A percentile compares a stretch with the other conserved stretches of the same genome.
phyloP scores from a whole-genome alignment of 1,140 invertebrate genomes.

The Drosophila virilis region DNA sequence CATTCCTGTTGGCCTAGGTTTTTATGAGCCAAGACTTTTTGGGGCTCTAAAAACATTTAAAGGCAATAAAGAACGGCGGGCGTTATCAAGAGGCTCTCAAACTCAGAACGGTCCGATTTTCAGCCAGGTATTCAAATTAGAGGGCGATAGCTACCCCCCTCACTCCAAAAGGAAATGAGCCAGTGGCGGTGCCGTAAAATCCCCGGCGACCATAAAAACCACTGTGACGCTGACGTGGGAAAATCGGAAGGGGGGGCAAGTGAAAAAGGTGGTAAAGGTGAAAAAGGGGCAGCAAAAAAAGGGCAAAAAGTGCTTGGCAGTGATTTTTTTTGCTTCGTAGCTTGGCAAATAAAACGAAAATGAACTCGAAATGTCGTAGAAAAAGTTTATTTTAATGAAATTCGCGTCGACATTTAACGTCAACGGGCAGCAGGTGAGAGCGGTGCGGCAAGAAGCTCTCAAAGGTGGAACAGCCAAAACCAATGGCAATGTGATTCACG shows the following conservation, averaged over 20 bases:
- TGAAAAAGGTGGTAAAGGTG: conserved; percentile 5
- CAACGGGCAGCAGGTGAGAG: conserved; percentile 12
- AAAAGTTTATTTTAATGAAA: conserved; percentile 83
- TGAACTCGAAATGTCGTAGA: conserved; percentile 72
- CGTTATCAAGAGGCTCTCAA: conserved; percentile 59
- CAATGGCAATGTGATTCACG: conserved; percentile 10
- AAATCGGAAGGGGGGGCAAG: conserved; percentile 8
- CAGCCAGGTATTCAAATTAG: conserved; percentile 77
- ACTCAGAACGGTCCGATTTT: conserved; percentile 32
- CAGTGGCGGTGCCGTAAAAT: conserved; percentile 72
- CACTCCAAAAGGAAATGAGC: conserved; percentile 69
- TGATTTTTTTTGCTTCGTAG: conserved; percentile 57
- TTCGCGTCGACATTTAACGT: conserved; percentile 79
- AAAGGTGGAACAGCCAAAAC: neutral
- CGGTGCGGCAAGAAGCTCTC: neutral
- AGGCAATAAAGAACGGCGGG: conserved; percentile 74
- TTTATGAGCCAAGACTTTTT: conserved; percentile 62
- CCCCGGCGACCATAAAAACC: conserved; percentile 73
- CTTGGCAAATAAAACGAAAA: conserved; percentile 76
- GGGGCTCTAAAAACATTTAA: conserved; percentile 68
- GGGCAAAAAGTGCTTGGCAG: conserved; percentile 62
- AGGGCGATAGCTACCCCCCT: conserved; percentile 9
- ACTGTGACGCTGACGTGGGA: conserved; percentile 37
- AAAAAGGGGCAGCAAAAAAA: conserved; percentile 26
- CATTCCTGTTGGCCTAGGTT: conserved; percentile 71